A percentile compares a stretch with the other conserved stretches of the same genome.
phyloP scores from a whole-genome alignment of 2,888 invertebrate genomes.

The Apeira syringaria region DNA sequence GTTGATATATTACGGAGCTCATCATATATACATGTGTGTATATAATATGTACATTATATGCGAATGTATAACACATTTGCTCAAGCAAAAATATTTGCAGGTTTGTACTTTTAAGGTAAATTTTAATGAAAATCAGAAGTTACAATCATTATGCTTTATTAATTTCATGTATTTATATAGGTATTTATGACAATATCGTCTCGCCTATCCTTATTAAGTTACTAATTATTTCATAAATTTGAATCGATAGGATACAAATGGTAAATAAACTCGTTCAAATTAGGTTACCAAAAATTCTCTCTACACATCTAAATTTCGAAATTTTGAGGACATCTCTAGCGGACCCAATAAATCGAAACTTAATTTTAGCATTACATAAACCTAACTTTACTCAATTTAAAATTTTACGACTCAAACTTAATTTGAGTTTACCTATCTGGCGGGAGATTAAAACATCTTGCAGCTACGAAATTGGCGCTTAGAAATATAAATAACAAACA shows the following conservation, averaged over 20 bases:
- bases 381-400: constrained; percentile 40
- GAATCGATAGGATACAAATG: constrained; percentile 82
- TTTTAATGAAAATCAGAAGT: constrained; percentile 64
- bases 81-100: no score
- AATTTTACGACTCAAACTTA: constrained; percentile 64
- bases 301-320: constrained; percentile 64
- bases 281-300: constrained; percentile 57
- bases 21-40: no score
- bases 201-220: constrained; percentile 84
- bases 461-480: constrained; percentile 30
- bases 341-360: constrained; percentile 66
- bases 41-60: no score
- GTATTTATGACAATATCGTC: constrained; percentile 84
- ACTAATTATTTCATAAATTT: constrained; percentile 79
- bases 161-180: constrained; percentile 84
- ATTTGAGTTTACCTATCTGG: constrained; percentile 61
- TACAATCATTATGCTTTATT: constrained; percentile 85
- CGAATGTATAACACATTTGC: no score
- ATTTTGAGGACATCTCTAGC: constrained; percentile 60
- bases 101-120: constrained; percentile 14
- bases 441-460: constrained; percentile 53
- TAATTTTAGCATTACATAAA: constrained; percentile 44
- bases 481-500: constrained; percentile 2
- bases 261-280: constrained; percentile 76
- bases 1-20: no score